Evolutionary conservation across 2,888 invertebrate species (phyloP).

Genomic region (Limnephilus marmoratus): DNA sequence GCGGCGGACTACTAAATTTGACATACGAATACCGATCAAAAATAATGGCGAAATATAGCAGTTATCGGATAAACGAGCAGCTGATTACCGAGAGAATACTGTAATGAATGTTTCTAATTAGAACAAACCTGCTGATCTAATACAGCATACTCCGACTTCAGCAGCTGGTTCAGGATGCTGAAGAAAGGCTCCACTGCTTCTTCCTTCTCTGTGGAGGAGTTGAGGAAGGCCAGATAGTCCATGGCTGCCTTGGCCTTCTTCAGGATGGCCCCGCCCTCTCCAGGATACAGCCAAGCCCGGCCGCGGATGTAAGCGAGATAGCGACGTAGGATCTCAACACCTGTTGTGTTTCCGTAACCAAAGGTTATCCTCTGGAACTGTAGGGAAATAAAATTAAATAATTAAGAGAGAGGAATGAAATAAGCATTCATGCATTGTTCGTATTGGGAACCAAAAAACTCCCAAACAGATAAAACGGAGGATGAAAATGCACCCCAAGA

Average conservation of each 20-base stretch:
- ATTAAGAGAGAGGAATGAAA: neutral
- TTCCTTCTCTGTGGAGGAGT: constrained; percentile 73
- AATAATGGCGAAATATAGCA: too few species aligned
- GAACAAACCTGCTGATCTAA: constrained; percentile 82
- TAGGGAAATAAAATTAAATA: constrained; percentile 63
- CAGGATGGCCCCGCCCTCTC: constrained; percentile 82
- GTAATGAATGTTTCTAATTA: neutral
- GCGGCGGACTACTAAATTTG: too few species aligned
- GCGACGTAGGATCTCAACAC: constrained; percentile 77
- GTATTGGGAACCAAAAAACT: too few species aligned
- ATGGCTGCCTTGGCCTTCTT: constrained; percentile 78
- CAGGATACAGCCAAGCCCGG: constrained; percentile 78
- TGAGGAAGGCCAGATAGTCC: constrained; percentile 74
- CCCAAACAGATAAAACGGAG: too few species aligned
- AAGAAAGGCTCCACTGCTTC: constrained; percentile 78
- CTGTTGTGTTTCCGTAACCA: constrained; percentile 81
- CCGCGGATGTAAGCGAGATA: constrained; percentile 77
- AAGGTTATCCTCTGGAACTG: constrained; percentile 78
- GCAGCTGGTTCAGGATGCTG: constrained; percentile 81
- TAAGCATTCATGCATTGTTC: too few species aligned
- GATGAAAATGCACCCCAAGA: too few species aligned
- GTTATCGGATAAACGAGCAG: too few species aligned
- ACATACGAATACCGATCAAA: too few species aligned
- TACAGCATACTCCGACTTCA: constrained; percentile 82
- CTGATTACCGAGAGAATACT: too few species aligned